Conservation (phyloP, 64 coral and sea anemone species). For the Stichodactyla mertensii region DNA sequence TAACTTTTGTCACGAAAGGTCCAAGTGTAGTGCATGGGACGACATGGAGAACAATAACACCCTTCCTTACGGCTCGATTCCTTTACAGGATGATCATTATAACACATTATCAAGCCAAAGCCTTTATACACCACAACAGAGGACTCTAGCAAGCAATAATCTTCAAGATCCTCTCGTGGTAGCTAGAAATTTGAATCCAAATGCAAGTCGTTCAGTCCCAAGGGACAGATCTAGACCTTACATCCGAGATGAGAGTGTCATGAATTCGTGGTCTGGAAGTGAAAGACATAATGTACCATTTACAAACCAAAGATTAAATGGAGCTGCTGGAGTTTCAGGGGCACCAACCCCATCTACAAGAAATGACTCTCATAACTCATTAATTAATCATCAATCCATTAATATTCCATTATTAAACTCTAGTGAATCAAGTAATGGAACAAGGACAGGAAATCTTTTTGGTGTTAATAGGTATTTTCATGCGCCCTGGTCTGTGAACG, state of each 20-base stretch:
- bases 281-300: not conserved
- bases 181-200: slow-evolving; percentile 1
- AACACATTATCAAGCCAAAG: not conserved
- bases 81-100: slow-evolving; percentile 26
- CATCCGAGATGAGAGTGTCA: not conserved
- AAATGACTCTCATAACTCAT: not conserved
- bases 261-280: not conserved
- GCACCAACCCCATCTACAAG: not conserved
- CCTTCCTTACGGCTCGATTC: slow-evolving; percentile 75
- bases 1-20: not conserved
- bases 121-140: not conserved
- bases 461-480: slow-evolving; percentile 18
- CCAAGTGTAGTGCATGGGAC: slow-evolving; percentile 14
- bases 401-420: slow-evolving; percentile 2
- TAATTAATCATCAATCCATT: not conserved
- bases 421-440: not conserved
- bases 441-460: not conserved
- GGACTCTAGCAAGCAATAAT: not conserved
- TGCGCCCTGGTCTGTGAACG: not conserved
- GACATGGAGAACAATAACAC: slow-evolving; percentile 85
- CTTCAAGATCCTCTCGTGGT: not conserved
- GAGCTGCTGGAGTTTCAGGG: not conserved
- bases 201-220: not conserved
- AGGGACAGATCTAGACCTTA: not conserved
- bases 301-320: slow-evolving; percentile 11